Evolutionary conservation across 2,113 vertebrate species (phyloP), one percentile per base, ranked within the genome.

Genomic region (Emydocephalus ijimae): DNA sequence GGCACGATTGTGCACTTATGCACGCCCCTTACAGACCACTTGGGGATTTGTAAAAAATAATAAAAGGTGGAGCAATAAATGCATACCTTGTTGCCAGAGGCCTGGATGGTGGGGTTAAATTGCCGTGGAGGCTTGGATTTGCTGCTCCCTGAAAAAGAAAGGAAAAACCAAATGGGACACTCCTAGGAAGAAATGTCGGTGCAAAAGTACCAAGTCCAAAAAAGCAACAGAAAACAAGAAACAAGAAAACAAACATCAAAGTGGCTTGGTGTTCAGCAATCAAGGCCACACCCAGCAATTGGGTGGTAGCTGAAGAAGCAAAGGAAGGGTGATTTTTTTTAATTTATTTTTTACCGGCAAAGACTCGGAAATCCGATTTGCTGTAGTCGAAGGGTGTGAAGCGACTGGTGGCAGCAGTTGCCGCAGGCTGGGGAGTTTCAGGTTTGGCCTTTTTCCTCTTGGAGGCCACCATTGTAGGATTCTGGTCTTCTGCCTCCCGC

Each of bases 331-430:
- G 1, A 89, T 34, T 98, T 95, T 96, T 24, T 59, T 20, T 4
- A 1, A 5, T 55, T 98, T 95, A 96, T 20, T 56, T 55, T 98
- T 95, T 96, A 99, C 99, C 99, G 81, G 98, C 96, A 96, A 99
- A 99, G 88, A 98, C 97, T 96, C 98, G 98, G 94, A 99, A 98
- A 95, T 98, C 97, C 3, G 98, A 98, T 94, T 98, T 98, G 96
- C 97, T 99, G 97, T 99, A 99, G 97, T 99, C 98, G 1, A 98
- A 99, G 2, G 99, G 98, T 10, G 97, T 98, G 55, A 99, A 99
- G 15, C 97, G 95, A 29, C 96, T 94, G 0, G 97, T 54, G 0
- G 94, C 34, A 5, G 96, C 97, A 95, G 93, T 56, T 97, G 96
- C 56, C 21, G 96, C 95, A 0, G 96, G 61, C 52, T 97, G 97